phyloP scores from a whole-genome alignment of 1,140 invertebrate species.

The Brachionus rubens region DNA sequence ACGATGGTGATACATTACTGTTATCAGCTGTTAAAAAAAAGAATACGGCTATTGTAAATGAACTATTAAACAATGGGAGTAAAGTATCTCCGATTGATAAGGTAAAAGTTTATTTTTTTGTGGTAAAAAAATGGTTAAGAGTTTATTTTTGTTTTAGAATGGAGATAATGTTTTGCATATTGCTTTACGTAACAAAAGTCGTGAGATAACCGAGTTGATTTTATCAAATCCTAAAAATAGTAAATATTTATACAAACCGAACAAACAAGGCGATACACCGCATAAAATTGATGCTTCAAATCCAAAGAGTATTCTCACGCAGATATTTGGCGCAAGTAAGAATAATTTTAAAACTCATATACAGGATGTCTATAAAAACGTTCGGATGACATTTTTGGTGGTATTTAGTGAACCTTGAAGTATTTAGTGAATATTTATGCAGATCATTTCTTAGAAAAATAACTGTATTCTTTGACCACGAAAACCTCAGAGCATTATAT shows the following conservation, averaged over 20 bases:
- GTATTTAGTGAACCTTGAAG: no score
- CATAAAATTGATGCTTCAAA: slow-evolving; percentile 94
- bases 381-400: no score
- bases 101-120: slow-evolving; percentile 50
- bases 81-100: slow-evolving; percentile 90
- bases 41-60: slow-evolving; percentile 83
- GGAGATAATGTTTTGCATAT: slow-evolving; percentile 96
- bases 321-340: slow-evolving; percentile 86
- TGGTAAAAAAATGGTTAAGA: background rate
- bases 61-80: slow-evolving; percentile 85
- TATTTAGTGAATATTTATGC: no score
- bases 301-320: slow-evolving; percentile 86
- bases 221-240: slow-evolving; percentile 91
- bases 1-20: slow-evolving; percentile 89
- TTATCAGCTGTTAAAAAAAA: slow-evolving; percentile 82
- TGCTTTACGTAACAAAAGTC: slow-evolving; percentile 86
- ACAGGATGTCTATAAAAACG: no score
- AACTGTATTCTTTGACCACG: no score
- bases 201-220: slow-evolving; percentile 83
- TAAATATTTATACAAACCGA: slow-evolving; percentile 88
- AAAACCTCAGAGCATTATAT: no score
- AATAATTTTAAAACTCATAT: background rate
- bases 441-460: no score
- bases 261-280: slow-evolving; percentile 89
- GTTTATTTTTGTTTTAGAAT: slow-evolving; percentile 60